Base-by-base conservation (phyloP, 2,797 vertebrate genomes). In the Stomatorhinus walkeri region DNA sequence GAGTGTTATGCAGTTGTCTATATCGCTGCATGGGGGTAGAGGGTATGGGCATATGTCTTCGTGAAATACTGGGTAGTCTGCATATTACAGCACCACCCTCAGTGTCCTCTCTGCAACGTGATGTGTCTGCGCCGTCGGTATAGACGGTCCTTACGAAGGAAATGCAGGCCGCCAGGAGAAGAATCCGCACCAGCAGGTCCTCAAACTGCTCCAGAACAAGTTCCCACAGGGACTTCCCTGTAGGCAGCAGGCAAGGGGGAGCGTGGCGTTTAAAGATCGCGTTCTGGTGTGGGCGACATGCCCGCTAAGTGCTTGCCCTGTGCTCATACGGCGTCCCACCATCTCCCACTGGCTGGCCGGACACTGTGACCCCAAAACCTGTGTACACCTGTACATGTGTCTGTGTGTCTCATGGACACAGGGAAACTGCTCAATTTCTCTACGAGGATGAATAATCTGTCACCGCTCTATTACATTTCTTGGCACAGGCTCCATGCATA, bases 131-230 rank as follows among this genome's bases (percentile, higher is more conserved):
- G 48, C 6, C 24, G 19, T 84, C 0, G 40, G 32, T 68, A 61
- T 43, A 32, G 14, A 51, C 24, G 22, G 4, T 86, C 88, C 95
- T 96, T 95, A 96, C 96, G 90, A 96, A 96, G 61, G 96, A 96
- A 90, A 96, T 96, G 89, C 95, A 96, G 1, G 96, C 96, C 1
- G 96, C 96, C 89, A 96, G 92, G 87, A 96, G 94, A 87, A 96
- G 89, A 88, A 96, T 96, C 87, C 96, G 93, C 81, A 96, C 96
- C 88, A 96, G 92, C 87, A 96, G 92, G 92, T 96, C 96, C 91
- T 96, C 96, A 91, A 96, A 96, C 93, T 96, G 96, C 84, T 96
- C 96, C 89, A 96, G 64, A 61, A 96, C 94, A 89, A 96, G 93
- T 90, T 94, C 94, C 96, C 95, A 96, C 0, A 96, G 94, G 0